Evolutionary conservation across 2,797 vertebrate genomes (phyloP), one percentile per base, ranked within the genome.

Genomic region (Pipistrellus pipistrellus): DNA sequence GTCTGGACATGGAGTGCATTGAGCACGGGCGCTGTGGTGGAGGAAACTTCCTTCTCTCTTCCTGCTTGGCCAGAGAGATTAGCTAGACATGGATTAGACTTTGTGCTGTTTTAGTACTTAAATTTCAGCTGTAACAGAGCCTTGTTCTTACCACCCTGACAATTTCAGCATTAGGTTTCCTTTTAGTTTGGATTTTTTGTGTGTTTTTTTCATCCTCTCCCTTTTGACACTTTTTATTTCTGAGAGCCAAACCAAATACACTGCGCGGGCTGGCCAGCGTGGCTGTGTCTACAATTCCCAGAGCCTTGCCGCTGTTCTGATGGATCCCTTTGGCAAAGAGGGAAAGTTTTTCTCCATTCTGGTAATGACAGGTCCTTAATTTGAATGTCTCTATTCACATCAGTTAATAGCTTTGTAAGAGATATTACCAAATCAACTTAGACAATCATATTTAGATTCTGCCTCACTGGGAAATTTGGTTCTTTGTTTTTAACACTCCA

Each of bases 241-340:
- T 93, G 69, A 93, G 93, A 96, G 95, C 95, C 96, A 97, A 95
- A 90, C 73, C 83, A 95, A 97, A 97, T 77, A 92, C 27, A 2
- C 38, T 25, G 82, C 81, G 35, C 88, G 35, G 93, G 88, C 87
- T 30, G 25, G 86, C 76, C 41, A 38, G 62, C 81, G 68, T 92
- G 91, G 59, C 80, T 46, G 4, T 11, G 46, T 88, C 85, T 51
- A 17, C 1, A 0, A 32, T 96, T 93, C 85, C 85, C 85, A 93
- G 82, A 90, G 59, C 88, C 17, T 66, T 21, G 38, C 84, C 30
- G 57, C 82, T 90, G 53, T 84, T 90, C 59, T 92, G 92, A 92
- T 76, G 62, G 75, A 81, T 85, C 90, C 51, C 85, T 94, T 93
- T 80, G 86, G 59, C 90, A 89, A 62, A 77, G 64, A 93, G 35